phyloP scores from a whole-genome alignment of 2,888 invertebrate species.

The Hermodice carunculata region DNA sequence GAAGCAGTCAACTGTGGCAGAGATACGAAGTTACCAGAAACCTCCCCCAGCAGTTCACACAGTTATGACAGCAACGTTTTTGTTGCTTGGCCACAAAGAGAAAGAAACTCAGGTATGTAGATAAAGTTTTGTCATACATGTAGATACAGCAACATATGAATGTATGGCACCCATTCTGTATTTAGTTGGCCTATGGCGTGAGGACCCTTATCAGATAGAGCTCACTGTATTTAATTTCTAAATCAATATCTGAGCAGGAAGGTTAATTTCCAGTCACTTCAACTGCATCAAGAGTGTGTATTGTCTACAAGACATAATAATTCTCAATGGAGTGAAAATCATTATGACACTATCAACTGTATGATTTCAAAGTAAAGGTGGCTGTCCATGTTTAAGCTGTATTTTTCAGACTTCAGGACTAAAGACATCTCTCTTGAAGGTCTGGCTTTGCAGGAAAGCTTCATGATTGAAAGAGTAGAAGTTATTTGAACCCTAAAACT shows the following conservation, averaged over 20 bases:
- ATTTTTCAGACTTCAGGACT: not conserved
- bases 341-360: not conserved
- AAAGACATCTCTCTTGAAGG: no score
- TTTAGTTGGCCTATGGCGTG: no score
- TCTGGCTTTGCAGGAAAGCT: no score
- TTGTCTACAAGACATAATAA: no score
- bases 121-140: no score
- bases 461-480: no score
- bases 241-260: not conserved
- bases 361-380: not conserved
- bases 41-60: slow-evolving; percentile 57
- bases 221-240: not conserved
- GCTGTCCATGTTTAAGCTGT: not conserved
- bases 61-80: slow-evolving; percentile 62
- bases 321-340: not conserved
- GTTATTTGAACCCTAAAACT: no score
- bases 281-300: no score
- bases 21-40: slow-evolving; percentile 58
- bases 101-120: slow-evolving; percentile 61
- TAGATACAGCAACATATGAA: no score
- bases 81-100: slow-evolving; percentile 61
- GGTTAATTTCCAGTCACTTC: not conserved
- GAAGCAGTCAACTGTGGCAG: slow-evolving; percentile 63
- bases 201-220: no score
- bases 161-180: no score